Percentiles rank a stretch among this genome's conserved stretches.
Conservation (phyloP, 2,797 vertebrate genomes). For the Manis pentadactyla region DNA sequence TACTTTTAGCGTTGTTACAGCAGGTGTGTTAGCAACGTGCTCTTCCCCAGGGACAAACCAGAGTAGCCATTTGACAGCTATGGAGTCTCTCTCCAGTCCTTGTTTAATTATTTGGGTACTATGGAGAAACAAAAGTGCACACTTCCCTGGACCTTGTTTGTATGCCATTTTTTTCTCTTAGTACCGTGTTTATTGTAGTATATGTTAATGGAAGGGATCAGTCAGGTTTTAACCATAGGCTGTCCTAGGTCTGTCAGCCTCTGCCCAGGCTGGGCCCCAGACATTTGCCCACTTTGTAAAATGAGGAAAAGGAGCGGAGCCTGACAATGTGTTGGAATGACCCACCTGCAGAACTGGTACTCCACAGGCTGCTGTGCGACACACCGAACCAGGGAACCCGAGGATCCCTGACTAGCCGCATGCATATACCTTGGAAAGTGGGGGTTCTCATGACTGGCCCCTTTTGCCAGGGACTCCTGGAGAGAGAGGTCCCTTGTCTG, state of each 20-base stretch:
- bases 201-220: neutral
- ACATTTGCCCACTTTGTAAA: neutral
- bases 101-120: neutral
- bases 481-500: neutral
- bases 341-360: neutral
- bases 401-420: neutral
- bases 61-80: neutral
- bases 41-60: neutral
- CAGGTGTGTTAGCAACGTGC: neutral
- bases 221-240: neutral
- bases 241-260: neutral
- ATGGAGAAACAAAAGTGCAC: neutral
- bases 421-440: neutral
- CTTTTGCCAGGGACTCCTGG: neutral
- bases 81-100: neutral
- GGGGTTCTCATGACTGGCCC: neutral
- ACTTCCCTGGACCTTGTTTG: neutral
- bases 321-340: neutral
- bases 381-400: neutral
- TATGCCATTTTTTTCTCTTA: neutral
- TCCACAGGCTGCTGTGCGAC: neutral
- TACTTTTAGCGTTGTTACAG: conserved; percentile 37
- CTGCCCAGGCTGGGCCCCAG: neutral
- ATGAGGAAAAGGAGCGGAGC: neutral
- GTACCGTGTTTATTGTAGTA: neutral